Base-by-base conservation (phyloP, 2,888 invertebrate genomes). In the Rhogogaster chlorosoma region DNA sequence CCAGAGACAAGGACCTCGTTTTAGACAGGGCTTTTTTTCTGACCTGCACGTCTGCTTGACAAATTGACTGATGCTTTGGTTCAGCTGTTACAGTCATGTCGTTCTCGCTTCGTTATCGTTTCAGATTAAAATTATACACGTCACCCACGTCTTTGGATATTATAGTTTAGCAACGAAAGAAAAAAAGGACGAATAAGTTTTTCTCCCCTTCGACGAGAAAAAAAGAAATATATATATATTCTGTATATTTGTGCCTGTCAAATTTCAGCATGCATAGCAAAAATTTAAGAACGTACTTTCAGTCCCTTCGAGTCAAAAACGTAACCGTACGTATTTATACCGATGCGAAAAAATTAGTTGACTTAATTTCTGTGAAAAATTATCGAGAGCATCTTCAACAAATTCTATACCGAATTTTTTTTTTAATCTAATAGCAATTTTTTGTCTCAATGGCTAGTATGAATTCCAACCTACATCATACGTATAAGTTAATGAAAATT, bases 1-100 rank as follows among this genome's bases (percentile, higher is more conserved):
- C 71, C 15, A 26, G 26, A 73, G 36, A 36, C 71, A 73, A 22
- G 71, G 42, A 26, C 71, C 71, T 29, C 26, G 77, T 53, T 77
- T 77, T 18, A 77, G 29, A 49, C 77, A 15, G 18, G 29, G 18
- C 49, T 49, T 26, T 32, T 82, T 36, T 73, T 45, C 77, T 22
- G 29, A 53, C 84, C 71, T 10, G 12, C 70, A 22, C 32, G n/a
- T 83, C 77, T 78, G 83, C 53, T 84, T 75, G 85, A 85, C 85
- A 86, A 84, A 84, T 84, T 71, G 77, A 77, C 77, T 82, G 61
- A 84, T 85, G 84, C 84, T 32, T 64, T 32, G 45, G 53, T 64
- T 84, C 84, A 80, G 80, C 80, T 80, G 80, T 26, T 77, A 53
- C 32, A 45, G 3, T 29, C 53, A 2, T 53, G 77, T 77, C 77